Evolutionary conservation across 2,113 vertebrate species (phyloP).

Genomic region (Athene noctua): DNA sequence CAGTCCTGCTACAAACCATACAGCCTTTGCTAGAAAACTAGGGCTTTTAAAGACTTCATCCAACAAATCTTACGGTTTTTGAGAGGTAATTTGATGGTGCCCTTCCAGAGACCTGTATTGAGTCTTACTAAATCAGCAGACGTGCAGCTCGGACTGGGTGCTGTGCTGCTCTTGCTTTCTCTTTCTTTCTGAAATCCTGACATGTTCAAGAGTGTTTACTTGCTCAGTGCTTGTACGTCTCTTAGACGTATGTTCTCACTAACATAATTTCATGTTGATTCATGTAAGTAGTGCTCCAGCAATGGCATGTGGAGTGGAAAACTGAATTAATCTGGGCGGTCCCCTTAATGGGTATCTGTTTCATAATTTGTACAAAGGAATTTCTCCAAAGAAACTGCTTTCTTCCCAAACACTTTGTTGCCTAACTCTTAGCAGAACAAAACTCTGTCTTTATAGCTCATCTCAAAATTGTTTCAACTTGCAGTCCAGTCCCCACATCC

Average conservation of each 20-base stretch:
- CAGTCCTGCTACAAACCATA: neutral
- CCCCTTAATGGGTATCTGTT: neutral
- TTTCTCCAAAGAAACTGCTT: slow-evolving; percentile 59
- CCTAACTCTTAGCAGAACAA: neutral
- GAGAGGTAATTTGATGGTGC: neutral
- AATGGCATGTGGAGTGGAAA: neutral
- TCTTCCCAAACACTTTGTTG: slow-evolving; percentile 36
- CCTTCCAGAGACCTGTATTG: neutral
- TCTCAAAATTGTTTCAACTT: slow-evolving; percentile 27
- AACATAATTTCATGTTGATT: neutral
- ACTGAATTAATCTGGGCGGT: slow-evolving; percentile 39
- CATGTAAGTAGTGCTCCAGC: neutral
- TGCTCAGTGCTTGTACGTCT: neutral
- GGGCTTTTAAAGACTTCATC: neutral
- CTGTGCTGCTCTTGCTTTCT: neutral
- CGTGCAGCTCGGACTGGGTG: rapidly evolving
- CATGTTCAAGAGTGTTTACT: neutral
- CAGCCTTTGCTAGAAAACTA: neutral
- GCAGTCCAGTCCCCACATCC: slow-evolving; percentile 2
- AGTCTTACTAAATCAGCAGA: neutral
- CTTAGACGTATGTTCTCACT: neutral
- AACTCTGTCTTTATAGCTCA: neutral
- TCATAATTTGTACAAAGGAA: neutral
- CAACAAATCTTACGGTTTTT: neutral
- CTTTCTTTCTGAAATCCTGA: neutral